A percentile compares a stretch with the other conserved stretches of the same genome.
phyloP scores from a whole-genome alignment of 35 echinoderm and acorn worm genomes.

The Diadema setosum region DNA sequence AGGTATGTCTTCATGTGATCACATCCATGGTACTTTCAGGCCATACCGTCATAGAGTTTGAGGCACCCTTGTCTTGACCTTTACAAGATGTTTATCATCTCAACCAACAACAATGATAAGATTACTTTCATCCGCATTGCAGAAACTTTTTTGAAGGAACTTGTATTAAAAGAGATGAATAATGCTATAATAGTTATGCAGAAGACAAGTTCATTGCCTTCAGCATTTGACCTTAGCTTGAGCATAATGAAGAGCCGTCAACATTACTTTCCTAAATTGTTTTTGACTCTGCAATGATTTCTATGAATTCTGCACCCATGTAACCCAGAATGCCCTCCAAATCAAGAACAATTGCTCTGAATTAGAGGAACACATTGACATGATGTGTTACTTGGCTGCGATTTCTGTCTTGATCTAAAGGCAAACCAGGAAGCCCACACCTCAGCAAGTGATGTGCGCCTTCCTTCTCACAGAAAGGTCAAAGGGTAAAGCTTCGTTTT shows the following conservation, averaged over 20 bases:
- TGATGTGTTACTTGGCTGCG: background rate
- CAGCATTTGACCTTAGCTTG: too few relatives aligned
- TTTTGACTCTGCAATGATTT: too few relatives aligned
- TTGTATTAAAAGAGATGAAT: background rate
- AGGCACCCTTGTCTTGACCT: background rate
- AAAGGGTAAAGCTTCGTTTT: slow-evolving; percentile 55
- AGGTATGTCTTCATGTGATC: slow-evolving; percentile 16
- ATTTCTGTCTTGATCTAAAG: background rate
- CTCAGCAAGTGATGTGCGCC: slow-evolving; percentile 53
- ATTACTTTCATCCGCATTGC: background rate
- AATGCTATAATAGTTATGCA: background rate
- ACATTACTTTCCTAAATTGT: too few relatives aligned
- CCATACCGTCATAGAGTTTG: background rate
- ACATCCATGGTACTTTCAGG: too few relatives aligned
- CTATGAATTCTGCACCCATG: too few relatives aligned
- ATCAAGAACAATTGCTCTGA: too few relatives aligned
- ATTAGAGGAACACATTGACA: too few relatives aligned
- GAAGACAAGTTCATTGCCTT: too few relatives aligned
- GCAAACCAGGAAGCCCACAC: slow-evolving; percentile 1
- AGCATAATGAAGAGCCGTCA: too few relatives aligned
- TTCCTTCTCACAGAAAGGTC: slow-evolving; percentile 65
- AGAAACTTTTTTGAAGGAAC: background rate
- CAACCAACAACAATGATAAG: background rate
- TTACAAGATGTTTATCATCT: background rate
- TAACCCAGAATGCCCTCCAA: too few relatives aligned